Conservation (phyloP, 2,113 vertebrate species). For the Geothlypis trichas region DNA sequence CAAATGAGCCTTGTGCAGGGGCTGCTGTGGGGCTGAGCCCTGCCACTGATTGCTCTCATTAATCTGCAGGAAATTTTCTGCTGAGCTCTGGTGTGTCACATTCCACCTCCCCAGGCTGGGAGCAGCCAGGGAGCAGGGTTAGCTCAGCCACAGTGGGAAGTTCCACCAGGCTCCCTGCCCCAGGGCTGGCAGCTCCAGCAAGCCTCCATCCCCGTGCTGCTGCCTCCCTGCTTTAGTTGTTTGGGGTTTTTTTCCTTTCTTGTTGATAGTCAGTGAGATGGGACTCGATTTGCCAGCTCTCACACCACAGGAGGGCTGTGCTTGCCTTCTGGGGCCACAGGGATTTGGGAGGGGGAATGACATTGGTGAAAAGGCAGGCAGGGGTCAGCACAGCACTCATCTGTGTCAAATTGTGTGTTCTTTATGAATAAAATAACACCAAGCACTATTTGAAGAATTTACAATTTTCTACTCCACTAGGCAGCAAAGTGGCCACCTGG, state of each 20-base stretch:
- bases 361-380: not conserved
- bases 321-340: not conserved
- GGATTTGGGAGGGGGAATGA: not conserved
- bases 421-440: constrained; percentile 72
- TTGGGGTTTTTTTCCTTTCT: not conserved
- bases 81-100: not conserved
- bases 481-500: constrained; percentile 61
- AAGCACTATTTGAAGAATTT: constrained; percentile 55
- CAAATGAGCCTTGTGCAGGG: not conserved
- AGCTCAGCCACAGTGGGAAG: not conserved
- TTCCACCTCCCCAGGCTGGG: not conserved
- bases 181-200: not conserved
- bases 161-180: rapidly evolving
- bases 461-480: constrained; percentile 73
- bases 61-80: not conserved
- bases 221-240: not conserved
- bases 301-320: not conserved
- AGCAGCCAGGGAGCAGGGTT: not conserved
- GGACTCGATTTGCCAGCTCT: not conserved
- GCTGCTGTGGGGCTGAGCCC: not conserved
- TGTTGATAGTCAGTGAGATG: not conserved
- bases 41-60: not conserved
- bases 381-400: not conserved
- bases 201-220: not conserved
- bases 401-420: constrained; percentile 29